Conservation (phyloP, 1,140 invertebrate species). For the Lucilia sericata region DNA sequence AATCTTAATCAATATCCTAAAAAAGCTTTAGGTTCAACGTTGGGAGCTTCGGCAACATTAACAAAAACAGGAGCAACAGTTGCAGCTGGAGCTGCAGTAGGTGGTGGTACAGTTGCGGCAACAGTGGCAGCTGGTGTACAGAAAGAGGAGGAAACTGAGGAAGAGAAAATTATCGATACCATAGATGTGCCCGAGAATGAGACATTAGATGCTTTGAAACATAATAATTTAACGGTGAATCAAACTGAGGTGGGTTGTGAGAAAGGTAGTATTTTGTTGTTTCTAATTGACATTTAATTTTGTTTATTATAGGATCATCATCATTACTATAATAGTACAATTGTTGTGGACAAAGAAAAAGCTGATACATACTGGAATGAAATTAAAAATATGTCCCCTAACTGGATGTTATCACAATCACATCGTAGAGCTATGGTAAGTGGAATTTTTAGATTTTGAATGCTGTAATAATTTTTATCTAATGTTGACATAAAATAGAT, state of each 20-base stretch:
- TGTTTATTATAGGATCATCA: constrained; percentile 74
- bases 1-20: constrained; percentile 37
- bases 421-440: constrained; percentile 86
- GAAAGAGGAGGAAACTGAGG: constrained; percentile 42
- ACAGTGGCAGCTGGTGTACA: constrained; percentile 12
- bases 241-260: constrained; percentile 40
- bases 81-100: constrained; percentile 23
- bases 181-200: constrained; percentile 49
- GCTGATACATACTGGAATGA: constrained; percentile 80
- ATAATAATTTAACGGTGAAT: constrained; percentile 52
- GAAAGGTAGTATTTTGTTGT: not conserved
- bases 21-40: constrained; percentile 12
- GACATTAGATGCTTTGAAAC: constrained; percentile 40
- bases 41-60: not conserved
- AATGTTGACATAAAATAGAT: too few relatives aligned
- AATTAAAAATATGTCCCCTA: constrained; percentile 74
- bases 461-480: not conserved
- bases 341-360: constrained; percentile 72
- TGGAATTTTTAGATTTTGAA: not conserved
- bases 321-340: constrained; percentile 83
- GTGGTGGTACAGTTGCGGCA: constrained; percentile 36
- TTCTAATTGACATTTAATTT: not conserved
- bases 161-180: constrained; percentile 46
- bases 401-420: constrained; percentile 84
- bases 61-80: not conserved